These are phyloP conservation scores for Ibidorhyncha struthersii DNA, from an alignment of 2,113 vertebrate species.

Conservation along the genomic window DNA sequence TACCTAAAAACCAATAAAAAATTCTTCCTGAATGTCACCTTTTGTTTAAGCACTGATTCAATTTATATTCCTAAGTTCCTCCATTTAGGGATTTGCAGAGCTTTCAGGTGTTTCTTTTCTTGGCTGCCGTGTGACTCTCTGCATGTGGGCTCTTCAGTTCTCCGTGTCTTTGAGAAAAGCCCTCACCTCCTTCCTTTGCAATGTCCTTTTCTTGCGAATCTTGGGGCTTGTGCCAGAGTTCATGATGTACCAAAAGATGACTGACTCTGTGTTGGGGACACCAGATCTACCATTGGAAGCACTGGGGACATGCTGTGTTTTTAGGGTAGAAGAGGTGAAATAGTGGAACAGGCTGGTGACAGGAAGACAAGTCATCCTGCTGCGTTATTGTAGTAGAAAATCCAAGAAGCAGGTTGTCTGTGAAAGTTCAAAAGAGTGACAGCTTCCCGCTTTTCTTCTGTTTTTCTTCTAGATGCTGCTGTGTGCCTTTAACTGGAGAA, in stretches of 20 bases:
- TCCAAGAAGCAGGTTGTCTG: not conserved
- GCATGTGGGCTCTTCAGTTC: not conserved
- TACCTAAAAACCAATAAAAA: not conserved
- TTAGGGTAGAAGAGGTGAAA: not conserved
- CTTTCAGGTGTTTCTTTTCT: not conserved
- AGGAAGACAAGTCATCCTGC: not conserved
- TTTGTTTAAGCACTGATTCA: not conserved
- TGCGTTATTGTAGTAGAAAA: not conserved
- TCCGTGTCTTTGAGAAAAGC: not conserved
- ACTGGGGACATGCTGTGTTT: accelerated
- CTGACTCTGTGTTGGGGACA: not conserved
- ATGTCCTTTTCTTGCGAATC: not conserved
- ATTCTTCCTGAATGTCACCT: not conserved
- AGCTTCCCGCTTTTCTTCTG: not conserved
- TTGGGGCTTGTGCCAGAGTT: not conserved
- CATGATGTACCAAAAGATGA: accelerated
- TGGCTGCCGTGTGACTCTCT: accelerated
- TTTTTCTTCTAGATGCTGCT: not conserved
- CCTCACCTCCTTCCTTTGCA: not conserved
- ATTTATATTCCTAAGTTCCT: not conserved
- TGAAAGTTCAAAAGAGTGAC: not conserved
- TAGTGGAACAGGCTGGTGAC: not conserved
- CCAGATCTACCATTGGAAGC: accelerated
- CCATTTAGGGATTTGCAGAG: not conserved
- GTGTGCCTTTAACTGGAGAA: not conserved